Percentiles rank a stretch among this genome's conserved stretches.
These are phyloP conservation scores for Pomatostomus ruficeps DNA, from an alignment of 2,113 vertebrate genomes.

Conservation along the genomic window DNA sequence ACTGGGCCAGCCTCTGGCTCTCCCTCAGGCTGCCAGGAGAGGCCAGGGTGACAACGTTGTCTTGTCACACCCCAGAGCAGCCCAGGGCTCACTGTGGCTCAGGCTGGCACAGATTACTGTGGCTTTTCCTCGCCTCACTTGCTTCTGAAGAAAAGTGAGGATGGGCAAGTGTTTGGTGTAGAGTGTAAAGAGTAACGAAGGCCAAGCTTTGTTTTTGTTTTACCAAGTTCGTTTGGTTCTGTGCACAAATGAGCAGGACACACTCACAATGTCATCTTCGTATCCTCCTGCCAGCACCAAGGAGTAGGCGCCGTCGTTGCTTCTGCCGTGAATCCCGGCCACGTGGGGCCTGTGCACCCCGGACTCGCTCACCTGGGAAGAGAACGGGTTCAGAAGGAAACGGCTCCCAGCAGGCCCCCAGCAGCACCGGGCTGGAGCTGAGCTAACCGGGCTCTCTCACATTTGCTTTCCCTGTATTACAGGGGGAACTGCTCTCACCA, in stretches of 20 bases:
- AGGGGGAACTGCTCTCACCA: not conserved
- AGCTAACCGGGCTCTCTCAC: not conserved
- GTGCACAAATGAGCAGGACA: not conserved
- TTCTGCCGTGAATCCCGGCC: slow-evolving; percentile 94
- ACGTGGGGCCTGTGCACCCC: slow-evolving; percentile 94
- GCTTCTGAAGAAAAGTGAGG: not conserved
- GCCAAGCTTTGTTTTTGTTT: not conserved
- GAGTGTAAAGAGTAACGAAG: not conserved
- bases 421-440: accelerated
- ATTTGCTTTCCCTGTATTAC: accelerated
- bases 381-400: not conserved
- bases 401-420: not conserved
- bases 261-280: slow-evolving; percentile 90
- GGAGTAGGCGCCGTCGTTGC: slow-evolving; percentile 91
- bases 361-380: slow-evolving; percentile 87
- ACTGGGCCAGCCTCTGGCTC: no score
- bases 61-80: not conserved
- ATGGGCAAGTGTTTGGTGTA: accelerated
- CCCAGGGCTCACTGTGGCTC: not conserved
- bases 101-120: not conserved
- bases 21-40: not conserved
- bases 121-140: not conserved
- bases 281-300: slow-evolving; percentile 95
- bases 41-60: not conserved
- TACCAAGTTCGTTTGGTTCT: not conserved